Evolutionary conservation across 53 echinoderm and acorn worm genomes (phyloP).

Genomic region (Holothuria leucospilota): DNA sequence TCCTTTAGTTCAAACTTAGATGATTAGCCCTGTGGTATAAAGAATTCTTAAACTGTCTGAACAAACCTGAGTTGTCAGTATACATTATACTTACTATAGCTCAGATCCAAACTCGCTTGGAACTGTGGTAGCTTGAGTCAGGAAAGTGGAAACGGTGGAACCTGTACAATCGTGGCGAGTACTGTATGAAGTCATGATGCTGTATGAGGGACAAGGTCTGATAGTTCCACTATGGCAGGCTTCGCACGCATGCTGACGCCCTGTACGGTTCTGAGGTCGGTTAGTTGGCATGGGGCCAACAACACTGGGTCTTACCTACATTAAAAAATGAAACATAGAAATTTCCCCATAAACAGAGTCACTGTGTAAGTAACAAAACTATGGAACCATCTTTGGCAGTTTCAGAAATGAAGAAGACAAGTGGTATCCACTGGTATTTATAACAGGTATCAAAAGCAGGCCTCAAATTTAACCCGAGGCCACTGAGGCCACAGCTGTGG

Average conservation of each 20-base stretch:
- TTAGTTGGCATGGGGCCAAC: conserved; percentile 36
- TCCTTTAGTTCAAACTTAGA: too few relatives aligned
- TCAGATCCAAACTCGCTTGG: conserved; percentile 42
- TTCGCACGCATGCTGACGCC: conserved; percentile 75
- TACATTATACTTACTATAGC: conserved; percentile 23
- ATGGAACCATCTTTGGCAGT: too few relatives aligned
- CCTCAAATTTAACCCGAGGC: too few relatives aligned
- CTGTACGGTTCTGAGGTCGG: conserved; percentile 41
- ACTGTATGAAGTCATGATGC: conserved; percentile 63
- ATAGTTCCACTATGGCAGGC: conserved; percentile 79
- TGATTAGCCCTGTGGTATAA: too few relatives aligned
- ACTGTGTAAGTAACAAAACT: too few relatives aligned
- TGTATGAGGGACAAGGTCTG: conserved; percentile 86
- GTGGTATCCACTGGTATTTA: too few relatives aligned
- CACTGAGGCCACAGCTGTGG: too few relatives aligned
- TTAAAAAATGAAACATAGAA: not conserved
- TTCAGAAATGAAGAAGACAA: too few relatives aligned
- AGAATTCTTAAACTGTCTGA: too few relatives aligned
- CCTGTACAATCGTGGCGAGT: conserved; percentile 81
- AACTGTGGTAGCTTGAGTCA: conserved; percentile 68
- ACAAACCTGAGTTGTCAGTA: too few relatives aligned
- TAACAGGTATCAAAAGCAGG: too few relatives aligned
- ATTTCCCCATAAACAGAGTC: not conserved
- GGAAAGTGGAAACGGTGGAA: conserved; percentile 91
- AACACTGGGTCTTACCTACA: conserved; percentile 37